Evolutionary conservation across 2,888 invertebrate genomes (phyloP).

Genomic region (Drepanosiphum platanoidis): DNA sequence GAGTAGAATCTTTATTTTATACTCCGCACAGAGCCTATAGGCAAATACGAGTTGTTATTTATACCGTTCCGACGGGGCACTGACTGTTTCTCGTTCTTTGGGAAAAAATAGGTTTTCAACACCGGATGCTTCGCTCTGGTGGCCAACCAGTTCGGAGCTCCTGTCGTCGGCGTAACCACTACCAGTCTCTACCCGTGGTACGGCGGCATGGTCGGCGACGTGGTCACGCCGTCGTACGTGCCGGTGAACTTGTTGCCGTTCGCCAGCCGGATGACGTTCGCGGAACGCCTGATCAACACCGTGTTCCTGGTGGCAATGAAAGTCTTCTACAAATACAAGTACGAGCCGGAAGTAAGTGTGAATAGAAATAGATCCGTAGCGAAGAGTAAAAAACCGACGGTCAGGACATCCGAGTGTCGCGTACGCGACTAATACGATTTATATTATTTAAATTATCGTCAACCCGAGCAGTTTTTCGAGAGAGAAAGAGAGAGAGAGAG

Average conservation of each 20-base stretch:
- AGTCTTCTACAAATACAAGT: conserved; percentile 16
- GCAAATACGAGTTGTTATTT: too few species aligned
- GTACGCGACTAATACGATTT: too few species aligned
- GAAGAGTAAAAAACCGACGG: too few species aligned
- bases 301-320: not conserved
- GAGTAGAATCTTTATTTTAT: too few species aligned
- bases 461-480: too few species aligned
- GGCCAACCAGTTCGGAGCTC: conserved; percentile 64
- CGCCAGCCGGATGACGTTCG: conserved; percentile 65
- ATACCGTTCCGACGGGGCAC: too few species aligned
- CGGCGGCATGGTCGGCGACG: conserved; percentile 35
- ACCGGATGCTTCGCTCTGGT: conserved; percentile 65
- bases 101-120: conserved; percentile 64
- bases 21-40: too few species aligned
- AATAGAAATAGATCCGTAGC: too few species aligned
- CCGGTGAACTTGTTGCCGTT: conserved; percentile 64
- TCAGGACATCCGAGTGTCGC: too few species aligned
- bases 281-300: conserved; percentile 65
- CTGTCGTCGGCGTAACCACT: conserved; percentile 64
- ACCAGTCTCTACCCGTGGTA: conserved; percentile 64
- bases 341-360: conserved; percentile 34
- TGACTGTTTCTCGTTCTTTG: too few species aligned
- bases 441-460: too few species aligned
- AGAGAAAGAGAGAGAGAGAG: too few species aligned
- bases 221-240: conserved; percentile 62